Evolutionary conservation across 2,888 invertebrate species (phyloP).

Genomic region (Eugnorisma glareosa): DNA sequence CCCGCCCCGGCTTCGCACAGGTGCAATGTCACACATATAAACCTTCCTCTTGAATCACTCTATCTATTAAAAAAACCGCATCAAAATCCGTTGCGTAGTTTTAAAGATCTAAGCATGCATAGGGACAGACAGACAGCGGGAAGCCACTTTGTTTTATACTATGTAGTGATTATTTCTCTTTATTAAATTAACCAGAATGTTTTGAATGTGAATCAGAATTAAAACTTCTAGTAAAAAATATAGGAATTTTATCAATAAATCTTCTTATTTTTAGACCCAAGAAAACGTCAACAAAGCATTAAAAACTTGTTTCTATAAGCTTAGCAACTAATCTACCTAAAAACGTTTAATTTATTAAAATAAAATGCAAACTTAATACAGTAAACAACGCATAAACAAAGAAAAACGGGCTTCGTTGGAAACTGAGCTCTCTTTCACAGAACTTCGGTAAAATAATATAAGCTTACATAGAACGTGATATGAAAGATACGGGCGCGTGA

Average conservation of each 20-base stretch:
- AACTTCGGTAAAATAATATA: neutral
- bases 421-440: constrained; percentile 8
- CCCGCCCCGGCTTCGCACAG: too few relatives aligned
- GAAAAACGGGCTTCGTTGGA: constrained; percentile 4
- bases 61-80: too few relatives aligned
- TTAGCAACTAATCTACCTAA: neutral
- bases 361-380: neutral
- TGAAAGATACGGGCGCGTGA: constrained; percentile 15
- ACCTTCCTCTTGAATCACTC: too few relatives aligned
- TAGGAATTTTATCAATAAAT: neutral
- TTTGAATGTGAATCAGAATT: neutral
- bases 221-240: neutral
- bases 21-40: too few relatives aligned
- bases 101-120: too few relatives aligned
- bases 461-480: constrained; percentile 2
- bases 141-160: too few relatives aligned
- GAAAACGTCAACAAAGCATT: neutral
- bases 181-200: neutral
- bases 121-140: too few relatives aligned
- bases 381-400: constrained; percentile 1
- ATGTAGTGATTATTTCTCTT: neutral
- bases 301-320: neutral
- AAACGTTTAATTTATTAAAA: neutral
- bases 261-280: neutral
- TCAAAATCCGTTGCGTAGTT: too few relatives aligned